These are phyloP conservation scores for Merodon equestris DNA, from an alignment of 2,888 invertebrate genomes.

Conservation along the genomic window DNA sequence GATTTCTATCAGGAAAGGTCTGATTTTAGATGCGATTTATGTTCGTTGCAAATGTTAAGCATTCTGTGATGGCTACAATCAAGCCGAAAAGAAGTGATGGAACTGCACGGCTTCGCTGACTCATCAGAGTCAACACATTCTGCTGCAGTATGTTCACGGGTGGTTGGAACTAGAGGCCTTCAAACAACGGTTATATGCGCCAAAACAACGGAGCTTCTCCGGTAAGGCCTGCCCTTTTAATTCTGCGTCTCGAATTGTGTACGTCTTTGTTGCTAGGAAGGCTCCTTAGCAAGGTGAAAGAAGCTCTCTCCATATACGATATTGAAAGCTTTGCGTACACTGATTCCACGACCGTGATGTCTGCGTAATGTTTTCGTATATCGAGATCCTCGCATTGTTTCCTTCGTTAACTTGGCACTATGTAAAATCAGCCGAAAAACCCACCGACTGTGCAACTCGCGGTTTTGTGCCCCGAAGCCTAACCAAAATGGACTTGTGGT, in stretches of 20 bases:
- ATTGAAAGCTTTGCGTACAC: slow-evolving; percentile 22
- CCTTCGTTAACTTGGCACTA: too few relatives aligned
- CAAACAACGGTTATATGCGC: slow-evolving; percentile 6
- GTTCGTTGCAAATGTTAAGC: not conserved
- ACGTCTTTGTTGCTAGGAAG: not conserved
- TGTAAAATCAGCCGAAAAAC: slow-evolving; percentile 11
- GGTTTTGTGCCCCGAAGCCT: not conserved
- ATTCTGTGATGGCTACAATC: slow-evolving; percentile 31
- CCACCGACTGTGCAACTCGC: not conserved
- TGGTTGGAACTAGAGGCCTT: slow-evolving; percentile 3
- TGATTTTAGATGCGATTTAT: not conserved
- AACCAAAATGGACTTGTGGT: too few relatives aligned
- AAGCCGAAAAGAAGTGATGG: not conserved
- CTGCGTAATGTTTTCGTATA: slow-evolving; percentile 36
- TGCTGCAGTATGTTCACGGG: slow-evolving; percentile 24
- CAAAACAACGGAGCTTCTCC: slow-evolving; percentile 22
- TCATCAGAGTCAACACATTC: slow-evolving; percentile 34
- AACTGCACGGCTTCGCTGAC: slow-evolving; percentile 18
- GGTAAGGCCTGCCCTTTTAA: slow-evolving; percentile 12
- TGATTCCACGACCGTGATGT: slow-evolving; percentile 21
- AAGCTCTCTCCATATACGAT: slow-evolving; percentile 1
- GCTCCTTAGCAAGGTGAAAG: slow-evolving; percentile 7
- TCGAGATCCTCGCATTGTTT: slow-evolving; percentile 32
- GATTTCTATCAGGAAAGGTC: not conserved
- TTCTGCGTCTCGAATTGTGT: slow-evolving; percentile 2